phyloP scores from a whole-genome alignment of 2,888 invertebrate species.

The Caenorhabditis plicata region DNA sequence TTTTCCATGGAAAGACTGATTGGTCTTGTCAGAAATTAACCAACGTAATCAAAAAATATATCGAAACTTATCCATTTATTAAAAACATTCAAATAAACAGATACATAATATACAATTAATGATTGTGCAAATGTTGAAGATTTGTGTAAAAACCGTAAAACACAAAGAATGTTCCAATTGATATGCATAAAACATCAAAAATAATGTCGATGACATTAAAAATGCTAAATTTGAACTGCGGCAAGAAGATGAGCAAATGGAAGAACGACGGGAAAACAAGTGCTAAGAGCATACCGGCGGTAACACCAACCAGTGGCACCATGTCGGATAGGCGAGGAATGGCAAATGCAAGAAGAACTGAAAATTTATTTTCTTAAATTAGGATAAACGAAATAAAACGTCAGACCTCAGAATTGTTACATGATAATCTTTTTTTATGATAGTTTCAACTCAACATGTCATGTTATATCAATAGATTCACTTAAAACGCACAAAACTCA shows the following conservation, averaged over 20 bases:
- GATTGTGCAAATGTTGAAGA: conserved; percentile 12
- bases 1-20: too few species aligned
- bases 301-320: conserved; percentile 62
- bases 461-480: too few species aligned
- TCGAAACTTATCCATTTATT: too few species aligned
- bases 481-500: too few species aligned
- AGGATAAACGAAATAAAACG: too few species aligned
- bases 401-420: too few species aligned
- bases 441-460: too few species aligned
- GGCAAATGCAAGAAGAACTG: conserved; percentile 56
- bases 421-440: too few species aligned
- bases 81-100: too few species aligned
- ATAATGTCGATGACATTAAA: conserved; percentile 14
- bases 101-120: too few species aligned
- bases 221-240: conserved; percentile 27
- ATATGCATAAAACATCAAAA: conserved; percentile 25
- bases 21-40: too few species aligned
- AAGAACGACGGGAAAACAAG: conserved; percentile 59
- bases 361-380: conserved; percentile 16
- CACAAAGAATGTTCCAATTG: conserved; percentile 34
- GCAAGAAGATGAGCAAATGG: conserved; percentile 53
- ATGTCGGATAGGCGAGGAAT: conserved; percentile 62
- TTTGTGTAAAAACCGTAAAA: conserved; percentile 23
- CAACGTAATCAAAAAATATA: too few species aligned
- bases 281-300: conserved; percentile 62